Base-by-base conservation (phyloP, 1,140 invertebrate genomes). In the Drosophila setifemur region DNA sequence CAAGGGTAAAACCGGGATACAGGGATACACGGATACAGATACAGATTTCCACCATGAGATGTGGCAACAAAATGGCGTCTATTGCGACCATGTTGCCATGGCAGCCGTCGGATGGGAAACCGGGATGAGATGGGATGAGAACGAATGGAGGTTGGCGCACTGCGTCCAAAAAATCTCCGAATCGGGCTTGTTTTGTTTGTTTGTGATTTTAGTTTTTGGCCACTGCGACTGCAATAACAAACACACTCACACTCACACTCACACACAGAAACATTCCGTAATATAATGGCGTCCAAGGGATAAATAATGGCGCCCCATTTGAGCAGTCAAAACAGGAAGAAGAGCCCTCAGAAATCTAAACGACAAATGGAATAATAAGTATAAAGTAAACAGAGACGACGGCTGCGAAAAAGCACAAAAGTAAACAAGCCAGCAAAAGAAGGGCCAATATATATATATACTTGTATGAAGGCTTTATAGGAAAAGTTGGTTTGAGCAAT, bases 331-430 rank as follows among this genome's bases (percentile, higher is more conserved):
- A 66, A 66, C 61, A 64, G 58, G 61, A 66, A 66, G 61, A 49
- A 66, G 43, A 29, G 60, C 21, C 33, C 43, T 66, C 40, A 49
- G 57, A 63, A 48, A 66, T 39, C 57, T 66, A 66, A 66, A 48
- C 61, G 61, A 66, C 58, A 66, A 66, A 66, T 66, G 61, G 61
- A 66, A 66, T 66, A 66, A 66, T 64, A 66, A 66, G 61, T 61
- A 66, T 39, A 26, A 40, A 66, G 61, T 66, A 66, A 66, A 66
- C 61, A 66, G 58, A 64, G 60, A 49, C 43, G 58, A 64, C 58
- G 61, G 45, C 60, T 49, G 60, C 60, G 60, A 25, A 63, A 35
- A 64, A 64, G 58, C 33, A 40, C 25, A 66, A 66, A 47, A 66
- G 57, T 61, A 61, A 61, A 61, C 57, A 61, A 49, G 42, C 42